Percentiles rank a stretch among this genome's conserved stretches.
Evolutionary conservation across 2,888 invertebrate species (phyloP).

Genomic region (Drosophila pegasa): DNA sequence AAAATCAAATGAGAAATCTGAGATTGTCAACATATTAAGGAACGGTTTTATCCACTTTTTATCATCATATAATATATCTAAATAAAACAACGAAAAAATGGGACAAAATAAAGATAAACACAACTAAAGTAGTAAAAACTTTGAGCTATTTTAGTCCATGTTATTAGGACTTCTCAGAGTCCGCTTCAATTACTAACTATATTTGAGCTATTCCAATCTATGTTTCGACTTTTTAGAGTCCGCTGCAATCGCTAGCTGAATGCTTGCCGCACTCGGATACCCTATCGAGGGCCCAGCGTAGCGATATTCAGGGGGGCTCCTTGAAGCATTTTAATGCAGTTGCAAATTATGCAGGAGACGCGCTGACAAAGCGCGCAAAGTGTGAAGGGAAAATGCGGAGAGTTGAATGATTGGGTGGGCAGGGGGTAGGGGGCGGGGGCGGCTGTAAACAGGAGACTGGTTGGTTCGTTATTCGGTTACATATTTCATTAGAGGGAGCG

Average conservation of each 20-base stretch:
- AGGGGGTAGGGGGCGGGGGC: neutral
- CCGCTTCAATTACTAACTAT: too few relatives aligned
- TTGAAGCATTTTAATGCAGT: constrained; percentile 74
- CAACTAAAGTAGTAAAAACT: too few relatives aligned
- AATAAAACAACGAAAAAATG: too few relatives aligned
- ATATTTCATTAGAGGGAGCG: constrained; percentile 72
- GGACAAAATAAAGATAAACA: too few relatives aligned
- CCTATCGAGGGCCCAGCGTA: neutral
- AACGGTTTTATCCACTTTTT: too few relatives aligned
- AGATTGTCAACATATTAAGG: too few relatives aligned
- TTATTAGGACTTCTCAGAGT: too few relatives aligned
- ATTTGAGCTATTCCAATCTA: too few relatives aligned
- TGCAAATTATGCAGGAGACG: constrained; percentile 63
- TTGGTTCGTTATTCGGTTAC: constrained; percentile 83
- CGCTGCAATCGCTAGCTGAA: neutral
- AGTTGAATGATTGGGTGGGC: constrained; percentile 7
- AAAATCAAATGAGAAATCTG: too few relatives aligned
- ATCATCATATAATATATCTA: too few relatives aligned
- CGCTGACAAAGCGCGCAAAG: neutral
- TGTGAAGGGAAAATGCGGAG: constrained; percentile 19
- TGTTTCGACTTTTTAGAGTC: neutral
- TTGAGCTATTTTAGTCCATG: too few relatives aligned
- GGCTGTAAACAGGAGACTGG: constrained; percentile 57
- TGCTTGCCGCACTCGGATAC: neutral
- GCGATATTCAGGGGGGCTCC: constrained; percentile 40